These are phyloP conservation scores for Argopecten irradians DNA, from an alignment of 1,140 invertebrate genomes.

Conservation along the genomic window DNA sequence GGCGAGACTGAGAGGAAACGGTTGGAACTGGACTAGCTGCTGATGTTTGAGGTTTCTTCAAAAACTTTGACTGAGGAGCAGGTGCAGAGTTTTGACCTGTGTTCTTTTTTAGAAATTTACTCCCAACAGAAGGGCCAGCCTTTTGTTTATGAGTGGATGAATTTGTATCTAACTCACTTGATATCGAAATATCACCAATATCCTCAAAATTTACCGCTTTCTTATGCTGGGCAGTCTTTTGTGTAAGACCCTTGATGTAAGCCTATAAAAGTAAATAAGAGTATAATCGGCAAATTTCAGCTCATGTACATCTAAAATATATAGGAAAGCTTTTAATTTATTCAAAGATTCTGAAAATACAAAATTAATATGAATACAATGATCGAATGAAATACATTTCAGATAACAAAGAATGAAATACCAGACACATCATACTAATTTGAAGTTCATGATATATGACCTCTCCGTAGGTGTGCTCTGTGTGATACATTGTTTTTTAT, in stretches of 20 bases:
- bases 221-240: constrained; percentile 59
- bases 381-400: too few species aligned
- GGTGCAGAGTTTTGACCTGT: constrained; percentile 5
- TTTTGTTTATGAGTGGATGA: constrained; percentile 37
- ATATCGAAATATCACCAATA: constrained; percentile 64
- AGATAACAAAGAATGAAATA: too few species aligned
- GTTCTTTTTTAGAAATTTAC: constrained; percentile 67
- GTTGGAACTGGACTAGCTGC: constrained; percentile 47
- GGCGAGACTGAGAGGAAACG: constrained; percentile 36
- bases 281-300: background rate
- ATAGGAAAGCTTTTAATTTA: too few species aligned
- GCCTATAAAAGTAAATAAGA: constrained; percentile 55
- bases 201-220: constrained; percentile 64
- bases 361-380: too few species aligned
- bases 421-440: too few species aligned
- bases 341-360: too few species aligned
- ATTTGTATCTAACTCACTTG: constrained; percentile 57
- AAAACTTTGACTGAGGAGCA: constrained; percentile 31
- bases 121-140: constrained; percentile 48
- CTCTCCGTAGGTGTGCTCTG: too few species aligned
- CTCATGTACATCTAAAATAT: too few species aligned
- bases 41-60: constrained; percentile 43
- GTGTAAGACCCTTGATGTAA: constrained; percentile 64
- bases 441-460: too few species aligned
- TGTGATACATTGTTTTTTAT: too few species aligned